Evolutionary conservation across 2,888 invertebrate species (phyloP), one percentile per base, ranked within the genome.

Genomic region (Melipona bicolor): DNA sequence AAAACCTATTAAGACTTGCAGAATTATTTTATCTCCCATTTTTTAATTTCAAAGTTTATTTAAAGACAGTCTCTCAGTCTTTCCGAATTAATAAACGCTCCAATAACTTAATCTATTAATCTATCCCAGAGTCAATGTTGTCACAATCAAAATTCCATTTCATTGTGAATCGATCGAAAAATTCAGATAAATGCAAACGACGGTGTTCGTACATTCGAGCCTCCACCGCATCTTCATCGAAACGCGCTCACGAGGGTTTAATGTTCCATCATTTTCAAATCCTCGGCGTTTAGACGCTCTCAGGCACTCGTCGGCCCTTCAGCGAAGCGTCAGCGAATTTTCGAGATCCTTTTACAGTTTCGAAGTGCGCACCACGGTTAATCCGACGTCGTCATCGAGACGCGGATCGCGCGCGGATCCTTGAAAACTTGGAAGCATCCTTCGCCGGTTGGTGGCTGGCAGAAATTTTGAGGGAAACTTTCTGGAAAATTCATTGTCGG

Each of bases 391-490:
- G 49, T 54, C 13, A 24, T 59, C 19, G 11, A 13, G 64, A 32
- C 50, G 21, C 6, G 19, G 27, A 27, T 27, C 27, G 27, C 17
- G n/a, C 61, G 27, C 19, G 21, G 50, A 0, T 11, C 32, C 52
- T 77, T 17, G 43, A 72, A 49, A 72, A 77, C 64, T 65, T 27
- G 0, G 27, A 62, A 49, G 71, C 27, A 49, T 43, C 43, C 52
- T 27, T 49, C n/a, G 36, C 11, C 19, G 27, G 19, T 2, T 17
- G 6, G 19, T 27, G 17, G 43, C 24, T 27, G 9, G 2, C 24
- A 4, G 13, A 54, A 19, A 64, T 64, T 71, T 77, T n/a, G n/a
- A 27, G 15, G 43, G 49, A 54, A 64, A 21, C 11, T 19, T 24
- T 19, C 15, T 4, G 19, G 43, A 49, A 65, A 56, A 62, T n/a